Base-by-base conservation (phyloP, 2,113 vertebrate species). In the Phrynosoma platyrhinos region DNA sequence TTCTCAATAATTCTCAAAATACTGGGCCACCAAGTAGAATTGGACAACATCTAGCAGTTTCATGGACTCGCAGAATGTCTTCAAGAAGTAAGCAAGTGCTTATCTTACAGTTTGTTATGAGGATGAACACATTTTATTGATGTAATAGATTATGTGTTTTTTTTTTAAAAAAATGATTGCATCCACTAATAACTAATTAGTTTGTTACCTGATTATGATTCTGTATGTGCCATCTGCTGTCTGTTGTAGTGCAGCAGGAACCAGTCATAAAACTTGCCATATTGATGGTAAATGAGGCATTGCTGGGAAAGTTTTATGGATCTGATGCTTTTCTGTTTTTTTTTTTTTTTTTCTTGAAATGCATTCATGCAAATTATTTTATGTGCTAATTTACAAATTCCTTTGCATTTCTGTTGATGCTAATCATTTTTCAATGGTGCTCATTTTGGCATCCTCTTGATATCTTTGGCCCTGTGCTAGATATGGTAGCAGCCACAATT, bases 291-390 rank as follows among this genome's bases (percentile, higher is more conserved):
- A 64, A 87, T 87, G 79, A 82, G 86, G 42, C 55, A 10, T n/a
- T 82, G 71, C 58, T 36, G 9, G 71, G 40, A 30, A 87, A 75
- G 79, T 82, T 87, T 76, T 62, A 42, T 74, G 21, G 23, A 74
- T 52, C n/a, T 62, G 13, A 3, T 18, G 13, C 58, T 14, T 62
- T 62, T 62, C 58, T 47, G 47, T 47, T 47, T 47, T 4, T 47
- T 18, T 62, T 16, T 14, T 58, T 62, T 4, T 62, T 74, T 53
- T 75, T 75, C 62, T 85, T 62, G 58, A 79, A 62, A 77, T 64
- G n/a, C 32, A 40, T 80, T 80, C 80, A 87, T 87, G 85, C 78
- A 71, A 87, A 72, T 81, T 87, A 87, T 86, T 86, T 86, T 53
- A 83, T 83, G 20, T 27, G 32, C 69, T 81, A 32, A 81, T 87